Conservation (phyloP, 2,113 vertebrate species). For the Ictalurus furcatus region DNA sequence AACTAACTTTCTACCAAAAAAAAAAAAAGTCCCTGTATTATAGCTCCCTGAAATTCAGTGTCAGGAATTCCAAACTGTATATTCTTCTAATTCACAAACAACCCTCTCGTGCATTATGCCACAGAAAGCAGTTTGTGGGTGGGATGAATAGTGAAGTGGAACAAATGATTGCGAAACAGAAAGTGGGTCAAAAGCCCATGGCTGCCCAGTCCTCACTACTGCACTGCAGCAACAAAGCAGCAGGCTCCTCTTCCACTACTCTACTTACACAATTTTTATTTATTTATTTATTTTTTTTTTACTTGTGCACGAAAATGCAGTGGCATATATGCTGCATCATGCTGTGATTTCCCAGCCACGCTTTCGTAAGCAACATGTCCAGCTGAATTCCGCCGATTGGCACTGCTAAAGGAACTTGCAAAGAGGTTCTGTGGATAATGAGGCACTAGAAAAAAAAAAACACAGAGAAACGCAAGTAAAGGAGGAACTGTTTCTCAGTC, state of each 20-base stretch:
- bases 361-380: background rate
- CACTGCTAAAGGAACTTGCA: background rate
- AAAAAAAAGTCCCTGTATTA: background rate
- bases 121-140: constrained; percentile 30
- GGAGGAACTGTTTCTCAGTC: background rate
- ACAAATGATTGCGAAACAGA: constrained; percentile 45
- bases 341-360: background rate
- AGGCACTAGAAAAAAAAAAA: background rate
- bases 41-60: background rate
- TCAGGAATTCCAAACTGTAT: constrained; percentile 4
- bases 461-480: background rate
- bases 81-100: constrained; percentile 13
- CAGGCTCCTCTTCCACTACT: constrained; percentile 14
- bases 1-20: background rate
- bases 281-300: too few relatives aligned
- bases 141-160: constrained; percentile 50
- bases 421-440: background rate
- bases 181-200: constrained; percentile 50
- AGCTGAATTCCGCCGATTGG: background rate
- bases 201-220: constrained; percentile 32
- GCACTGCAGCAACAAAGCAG: constrained; percentile 47
- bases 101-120: constrained; percentile 1
- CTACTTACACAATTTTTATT: background rate
- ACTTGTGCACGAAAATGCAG: background rate
- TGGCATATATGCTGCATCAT: background rate